phyloP scores from a whole-genome alignment of 1,140 invertebrate species.

The Pachypsylla venusta region DNA sequence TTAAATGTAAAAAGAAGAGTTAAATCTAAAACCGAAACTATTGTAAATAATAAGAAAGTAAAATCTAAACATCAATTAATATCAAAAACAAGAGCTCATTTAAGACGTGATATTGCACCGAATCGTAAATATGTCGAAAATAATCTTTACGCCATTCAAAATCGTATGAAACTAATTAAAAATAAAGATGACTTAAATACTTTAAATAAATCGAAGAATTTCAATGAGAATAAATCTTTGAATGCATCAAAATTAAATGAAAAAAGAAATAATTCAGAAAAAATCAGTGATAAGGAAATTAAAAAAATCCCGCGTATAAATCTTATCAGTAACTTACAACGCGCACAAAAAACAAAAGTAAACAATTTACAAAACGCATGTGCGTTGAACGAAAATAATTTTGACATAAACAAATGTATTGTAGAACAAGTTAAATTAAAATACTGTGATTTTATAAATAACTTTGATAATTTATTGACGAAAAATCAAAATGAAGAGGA shows the following conservation, averaged over 20 bases:
- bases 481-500: background rate
- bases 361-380: background rate
- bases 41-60: no score
- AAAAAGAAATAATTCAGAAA: no score
- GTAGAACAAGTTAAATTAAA: background rate
- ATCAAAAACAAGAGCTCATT: background rate
- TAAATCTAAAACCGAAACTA: no score
- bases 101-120: background rate
- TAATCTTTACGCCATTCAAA: background rate
- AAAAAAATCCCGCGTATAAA: background rate
- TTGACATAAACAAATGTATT: background rate
- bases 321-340: background rate
- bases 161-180: background rate
- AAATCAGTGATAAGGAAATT: no score
- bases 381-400: no score
- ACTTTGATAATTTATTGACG: background rate
- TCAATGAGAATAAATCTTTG: no score
- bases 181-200: background rate
- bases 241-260: no score
- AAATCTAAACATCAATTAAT: background rate
- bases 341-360: background rate
- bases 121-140: constrained; percentile 2
- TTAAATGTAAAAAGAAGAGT: no score
- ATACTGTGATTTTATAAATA: background rate
- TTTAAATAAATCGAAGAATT: no score